Base-by-base conservation (phyloP, 1,140 invertebrate genomes). In the Euglossa dilemma region DNA sequence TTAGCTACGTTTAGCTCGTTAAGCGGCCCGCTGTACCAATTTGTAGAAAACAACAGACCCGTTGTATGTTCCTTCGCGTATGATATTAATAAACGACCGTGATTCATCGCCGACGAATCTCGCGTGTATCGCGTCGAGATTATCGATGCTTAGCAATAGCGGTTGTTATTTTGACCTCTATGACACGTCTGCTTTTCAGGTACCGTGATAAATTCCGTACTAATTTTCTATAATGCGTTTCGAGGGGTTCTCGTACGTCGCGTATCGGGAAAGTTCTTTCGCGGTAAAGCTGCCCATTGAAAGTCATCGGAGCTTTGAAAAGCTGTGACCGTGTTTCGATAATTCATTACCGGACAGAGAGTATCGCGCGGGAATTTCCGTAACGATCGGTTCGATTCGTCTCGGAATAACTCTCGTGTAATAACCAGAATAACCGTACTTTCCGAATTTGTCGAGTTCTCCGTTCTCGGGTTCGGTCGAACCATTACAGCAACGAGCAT, bases 21-120 rank as follows among this genome's bases (percentile, higher is more conserved):
- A 84, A 81, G 50, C 47, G 86, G 59, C 54, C 59, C 66, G 83
- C n/a, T 87, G 87, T 72, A 63, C 86, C 87, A 88, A 88, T 87
- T 88, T 87, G 67, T 88, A 85, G 77, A 87, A 87, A 85, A 78
- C 73, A 64, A 7, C 59, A 16, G 64, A 36, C 50, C 64, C 72
- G 52, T 69, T 64, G 69, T 61, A 64, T 86, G 78, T 87, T 76
- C 80, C 64, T 71, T 64, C 77, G 70, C 61, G 64, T 66, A 59
- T 47, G 64, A 56, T 84, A 87, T 87, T 87, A 87, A 87, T 87
- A 87, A 87, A 87, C 80, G 71, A 50, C 75, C 64, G 50, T 69
- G 80, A 56, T 52, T 45, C 73, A 87, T 71, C 70, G 56, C 23
- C 47, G 28, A 50, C 20, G 43, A 77, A 87, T 79, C 75, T 12